phyloP scores from a whole-genome alignment of 2,113 vertebrate species.

The Protobothrops flavoviridis region DNA sequence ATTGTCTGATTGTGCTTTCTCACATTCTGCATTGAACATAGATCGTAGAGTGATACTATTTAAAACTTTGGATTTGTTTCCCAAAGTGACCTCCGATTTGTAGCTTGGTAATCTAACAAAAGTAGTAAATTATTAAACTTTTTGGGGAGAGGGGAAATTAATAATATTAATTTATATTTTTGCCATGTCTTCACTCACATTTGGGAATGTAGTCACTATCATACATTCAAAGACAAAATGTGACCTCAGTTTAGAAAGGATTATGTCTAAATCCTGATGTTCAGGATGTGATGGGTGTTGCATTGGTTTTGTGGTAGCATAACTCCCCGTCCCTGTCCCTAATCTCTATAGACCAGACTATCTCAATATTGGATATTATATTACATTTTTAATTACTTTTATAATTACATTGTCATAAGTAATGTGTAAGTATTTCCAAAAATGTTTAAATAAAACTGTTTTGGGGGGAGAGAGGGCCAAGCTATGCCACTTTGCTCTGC shows the following conservation, averaged over 20 bases:
- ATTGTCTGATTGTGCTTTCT: neutral
- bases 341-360: neutral
- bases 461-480: neutral
- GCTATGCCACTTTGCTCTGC: neutral
- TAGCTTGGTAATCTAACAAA: neutral
- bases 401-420: constrained; percentile 41
- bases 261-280: neutral
- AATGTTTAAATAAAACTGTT: constrained; percentile 37
- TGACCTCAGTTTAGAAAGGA: neutral
- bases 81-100: neutral
- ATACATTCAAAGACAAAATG: neutral
- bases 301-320: neutral
- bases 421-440: constrained; percentile 12
- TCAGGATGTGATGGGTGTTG: neutral
- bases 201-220: neutral
- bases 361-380: constrained; percentile 4
- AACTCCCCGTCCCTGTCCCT: neutral
- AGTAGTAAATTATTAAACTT: neutral
- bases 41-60: neutral
- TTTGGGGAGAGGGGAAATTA: neutral
- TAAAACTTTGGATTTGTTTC: neutral
- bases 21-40: neutral
- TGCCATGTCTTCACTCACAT: neutral
- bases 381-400: constrained; percentile 14
- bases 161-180: neutral